Evolutionary conservation across 2,888 invertebrate species (phyloP).

Genomic region (Cremastinae sp.): DNA sequence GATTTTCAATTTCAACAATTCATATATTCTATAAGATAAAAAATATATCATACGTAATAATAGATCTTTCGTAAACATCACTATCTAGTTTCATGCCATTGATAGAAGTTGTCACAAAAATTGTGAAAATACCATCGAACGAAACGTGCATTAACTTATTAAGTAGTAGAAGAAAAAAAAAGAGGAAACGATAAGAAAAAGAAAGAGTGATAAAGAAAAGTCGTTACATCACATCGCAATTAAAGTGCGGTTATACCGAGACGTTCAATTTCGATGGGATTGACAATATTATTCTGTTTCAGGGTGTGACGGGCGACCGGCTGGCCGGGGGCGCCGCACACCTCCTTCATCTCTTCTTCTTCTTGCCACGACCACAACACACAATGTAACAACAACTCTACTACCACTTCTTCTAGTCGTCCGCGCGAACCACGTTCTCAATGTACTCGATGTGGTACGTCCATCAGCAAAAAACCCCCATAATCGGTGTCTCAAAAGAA

Average conservation of each 20-base stretch:
- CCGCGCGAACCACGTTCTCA: slow-evolving; percentile 78
- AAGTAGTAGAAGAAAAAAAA: background rate
- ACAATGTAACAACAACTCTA: slow-evolving; percentile 76
- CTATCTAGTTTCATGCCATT: too few relatives aligned
- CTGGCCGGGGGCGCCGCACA: slow-evolving; percentile 80
- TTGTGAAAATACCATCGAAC: background rate
- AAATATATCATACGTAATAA: too few relatives aligned
- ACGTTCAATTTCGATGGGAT: slow-evolving; percentile 71
- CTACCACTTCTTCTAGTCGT: slow-evolving; percentile 70
- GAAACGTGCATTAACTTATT: background rate
- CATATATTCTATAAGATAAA: too few relatives aligned
- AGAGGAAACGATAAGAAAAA: background rate
- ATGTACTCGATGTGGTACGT: slow-evolving; percentile 80
- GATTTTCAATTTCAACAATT: too few relatives aligned
- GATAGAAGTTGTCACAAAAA: background rate
- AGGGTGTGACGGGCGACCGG: slow-evolving; percentile 81
- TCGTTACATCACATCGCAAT: slow-evolving; percentile 20
- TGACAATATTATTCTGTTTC: slow-evolving; percentile 80
- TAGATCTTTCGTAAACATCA: too few relatives aligned
- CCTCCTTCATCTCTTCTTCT: slow-evolving; percentile 79
- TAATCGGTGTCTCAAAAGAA: slow-evolving; percentile 74
- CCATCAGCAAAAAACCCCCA: slow-evolving; percentile 71
- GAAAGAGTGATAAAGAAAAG: background rate
- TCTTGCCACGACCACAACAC: slow-evolving; percentile 79
- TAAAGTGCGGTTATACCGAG: slow-evolving; percentile 33